Percentiles rank a stretch among this genome's conserved stretches.
These are phyloP conservation scores for Synodontis membranacea DNA, from an alignment of 2,113 vertebrate genomes.

Conservation along the genomic window DNA sequence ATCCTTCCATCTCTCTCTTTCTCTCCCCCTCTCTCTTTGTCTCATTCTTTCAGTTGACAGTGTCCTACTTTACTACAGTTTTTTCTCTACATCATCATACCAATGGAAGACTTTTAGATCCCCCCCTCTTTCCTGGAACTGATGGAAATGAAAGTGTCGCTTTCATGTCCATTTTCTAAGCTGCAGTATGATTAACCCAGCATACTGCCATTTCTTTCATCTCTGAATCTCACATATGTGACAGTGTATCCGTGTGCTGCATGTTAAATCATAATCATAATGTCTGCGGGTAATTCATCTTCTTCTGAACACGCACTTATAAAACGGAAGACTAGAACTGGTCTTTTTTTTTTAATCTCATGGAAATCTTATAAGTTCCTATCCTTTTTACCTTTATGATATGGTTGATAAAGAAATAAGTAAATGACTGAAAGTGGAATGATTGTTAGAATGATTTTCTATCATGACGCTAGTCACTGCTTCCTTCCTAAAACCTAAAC, in stretches of 20 bases:
- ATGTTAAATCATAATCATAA: not conserved
- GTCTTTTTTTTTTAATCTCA: not conserved
- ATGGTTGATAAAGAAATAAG: not conserved
- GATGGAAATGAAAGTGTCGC: conserved; percentile 20
- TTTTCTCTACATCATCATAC: not conserved
- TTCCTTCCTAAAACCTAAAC: not conserved
- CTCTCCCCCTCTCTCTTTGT: not conserved
- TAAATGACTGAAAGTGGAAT: not conserved
- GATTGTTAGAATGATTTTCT: not conserved
- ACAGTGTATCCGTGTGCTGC: not conserved
- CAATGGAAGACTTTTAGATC: not conserved
- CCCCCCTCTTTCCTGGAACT: conserved; percentile 13
- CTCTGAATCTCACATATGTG: not conserved
- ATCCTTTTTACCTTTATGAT: not conserved
- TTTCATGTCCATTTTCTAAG: conserved; percentile 25
- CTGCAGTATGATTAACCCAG: not conserved
- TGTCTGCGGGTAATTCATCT: not conserved
- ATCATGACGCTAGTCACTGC: not conserved
- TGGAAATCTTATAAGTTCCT: not conserved
- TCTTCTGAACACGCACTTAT: not conserved
- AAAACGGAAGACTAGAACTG: not conserved
- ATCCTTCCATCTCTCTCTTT: not conserved
- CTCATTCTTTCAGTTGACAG: not conserved
- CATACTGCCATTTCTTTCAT: conserved; percentile 1
- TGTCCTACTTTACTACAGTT: not conserved